Percentiles rank a stretch among this genome's conserved stretches.
phyloP scores from a whole-genome alignment of 2,888 invertebrate species.

The Zootermopsis nevadensis region DNA sequence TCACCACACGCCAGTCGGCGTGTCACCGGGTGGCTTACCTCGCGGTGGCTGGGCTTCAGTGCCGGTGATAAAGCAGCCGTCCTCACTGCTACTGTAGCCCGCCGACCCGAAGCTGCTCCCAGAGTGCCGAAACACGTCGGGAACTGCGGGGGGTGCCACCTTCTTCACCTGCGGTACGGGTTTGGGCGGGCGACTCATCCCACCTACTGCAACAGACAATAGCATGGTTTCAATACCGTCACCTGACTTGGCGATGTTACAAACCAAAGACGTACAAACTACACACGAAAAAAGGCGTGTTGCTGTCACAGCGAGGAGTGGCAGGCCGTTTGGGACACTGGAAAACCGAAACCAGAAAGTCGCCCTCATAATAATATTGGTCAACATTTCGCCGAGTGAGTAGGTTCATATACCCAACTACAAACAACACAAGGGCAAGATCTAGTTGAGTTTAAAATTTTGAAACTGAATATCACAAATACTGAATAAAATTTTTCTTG shows the following conservation, averaged over 20 bases:
- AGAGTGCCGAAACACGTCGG: conserved; percentile 80
- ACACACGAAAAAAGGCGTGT: neutral
- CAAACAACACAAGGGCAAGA: too few species aligned
- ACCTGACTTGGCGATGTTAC: conserved; percentile 30
- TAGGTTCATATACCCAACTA: too few species aligned
- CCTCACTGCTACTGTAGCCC: conserved; percentile 78
- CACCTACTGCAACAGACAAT: conserved; percentile 77
- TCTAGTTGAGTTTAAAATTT: too few species aligned
- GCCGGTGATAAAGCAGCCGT: conserved; percentile 71
- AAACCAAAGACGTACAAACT: conserved; percentile 56
- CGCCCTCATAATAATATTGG: too few species aligned
- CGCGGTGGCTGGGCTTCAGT: conserved; percentile 35
- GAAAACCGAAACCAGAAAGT: too few species aligned
- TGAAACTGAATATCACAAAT: too few species aligned
- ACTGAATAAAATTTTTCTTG: too few species aligned
- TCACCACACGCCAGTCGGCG: too few species aligned
- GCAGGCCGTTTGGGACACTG: too few species aligned
- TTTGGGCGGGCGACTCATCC: conserved; percentile 87
- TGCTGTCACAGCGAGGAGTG: neutral
- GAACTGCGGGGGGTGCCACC: conserved; percentile 89
- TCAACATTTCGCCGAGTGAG: too few species aligned
- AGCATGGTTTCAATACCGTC: too few species aligned
- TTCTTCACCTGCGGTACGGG: conserved; percentile 89
- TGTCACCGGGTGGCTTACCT: conserved; percentile 18
- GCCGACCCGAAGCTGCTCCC: conserved; percentile 83